Base-by-base conservation (phyloP, 2,113 vertebrate species). In the Lasiurus cinereus region DNA sequence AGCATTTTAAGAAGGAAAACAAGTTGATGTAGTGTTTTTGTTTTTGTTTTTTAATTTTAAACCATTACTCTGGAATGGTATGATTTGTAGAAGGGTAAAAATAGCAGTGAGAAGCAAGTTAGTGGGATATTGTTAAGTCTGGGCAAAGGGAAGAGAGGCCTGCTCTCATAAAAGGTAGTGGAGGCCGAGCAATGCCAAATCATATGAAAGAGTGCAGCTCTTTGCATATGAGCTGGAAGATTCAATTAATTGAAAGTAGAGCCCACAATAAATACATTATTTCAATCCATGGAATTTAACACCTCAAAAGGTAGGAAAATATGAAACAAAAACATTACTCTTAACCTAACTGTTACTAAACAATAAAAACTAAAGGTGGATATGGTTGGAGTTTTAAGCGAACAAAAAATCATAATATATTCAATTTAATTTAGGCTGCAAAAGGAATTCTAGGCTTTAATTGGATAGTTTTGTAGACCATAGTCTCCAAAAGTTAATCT, bases 401-500 rank as follows among this genome's bases (percentile, higher is more conserved):
- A 64, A 76, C 78, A 82, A 62, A 88, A 94, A 15, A 52, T 29
- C 56, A 80, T 39, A 80, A 29, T 21, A 43, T 3, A 0, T 78
- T 88, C 9, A 74, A 31, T 78, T 86, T 86, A 82, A 80, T 69
- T 80, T 64, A 33, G 8, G 12, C 1, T 36, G 48, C 46, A 72
- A 94, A 95, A 92, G 36, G 27, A 83, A 94, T 77, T 84, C 50
- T 80, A 76, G 15, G 5, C 27, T 74, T 69, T 39, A 76, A 8
- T 50, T 69, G 21, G 3, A 70, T 64, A 29, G 82, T 87, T 88
- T 80, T 80, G 8, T n/a, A 69, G n/a, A 72, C 18, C 16, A 24
- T 22, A 92, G 78, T 83, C 83, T 87, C 18, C 16, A 83, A 78
- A 95, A 96, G 5, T 36, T 93, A 94, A 91, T 85, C 21, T 48